phyloP scores from a whole-genome alignment of 37 sponge, comb jelly and placozoan species.

The Diacarnus erythraeanus region DNA sequence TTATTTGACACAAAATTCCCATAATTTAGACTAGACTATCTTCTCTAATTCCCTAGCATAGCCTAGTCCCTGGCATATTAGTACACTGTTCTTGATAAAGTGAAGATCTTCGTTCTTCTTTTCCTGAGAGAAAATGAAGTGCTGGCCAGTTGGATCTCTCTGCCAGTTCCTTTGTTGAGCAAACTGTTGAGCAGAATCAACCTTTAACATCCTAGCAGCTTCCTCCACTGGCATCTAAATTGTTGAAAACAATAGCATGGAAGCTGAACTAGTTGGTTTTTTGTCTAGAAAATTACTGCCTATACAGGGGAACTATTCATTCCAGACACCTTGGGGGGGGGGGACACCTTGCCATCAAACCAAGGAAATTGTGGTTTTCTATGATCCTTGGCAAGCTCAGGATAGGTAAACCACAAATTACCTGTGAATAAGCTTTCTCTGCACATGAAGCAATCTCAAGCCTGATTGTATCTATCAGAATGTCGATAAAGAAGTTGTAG shows the following conservation, averaged over 20 bases:
- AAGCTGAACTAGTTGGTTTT: not conserved
- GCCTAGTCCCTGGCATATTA: constrained; percentile 70
- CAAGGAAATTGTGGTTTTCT: not conserved
- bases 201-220: constrained; percentile 71
- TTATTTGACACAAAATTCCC: not conserved
- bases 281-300: no score
- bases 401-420: not conserved
- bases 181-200: constrained; percentile 43
- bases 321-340: not conserved
- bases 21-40: constrained; percentile 65
- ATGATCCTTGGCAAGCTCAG: not conserved
- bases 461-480: constrained; percentile 82
- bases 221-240: constrained; percentile 55
- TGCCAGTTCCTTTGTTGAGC: constrained; percentile 60
- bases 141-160: constrained; percentile 16
- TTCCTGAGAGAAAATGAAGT: constrained; percentile 49
- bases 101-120: constrained; percentile 57
- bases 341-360: no score
- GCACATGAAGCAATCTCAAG: constrained; percentile 92
- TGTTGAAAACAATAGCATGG: not conserved
- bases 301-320: no score
- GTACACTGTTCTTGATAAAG: constrained; percentile 23
- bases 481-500: constrained; percentile 90
- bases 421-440: constrained; percentile 70
- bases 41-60: constrained; percentile 92